Conservation (phyloP, 2,113 vertebrate genomes). For the Anas platyrhynchos region DNA sequence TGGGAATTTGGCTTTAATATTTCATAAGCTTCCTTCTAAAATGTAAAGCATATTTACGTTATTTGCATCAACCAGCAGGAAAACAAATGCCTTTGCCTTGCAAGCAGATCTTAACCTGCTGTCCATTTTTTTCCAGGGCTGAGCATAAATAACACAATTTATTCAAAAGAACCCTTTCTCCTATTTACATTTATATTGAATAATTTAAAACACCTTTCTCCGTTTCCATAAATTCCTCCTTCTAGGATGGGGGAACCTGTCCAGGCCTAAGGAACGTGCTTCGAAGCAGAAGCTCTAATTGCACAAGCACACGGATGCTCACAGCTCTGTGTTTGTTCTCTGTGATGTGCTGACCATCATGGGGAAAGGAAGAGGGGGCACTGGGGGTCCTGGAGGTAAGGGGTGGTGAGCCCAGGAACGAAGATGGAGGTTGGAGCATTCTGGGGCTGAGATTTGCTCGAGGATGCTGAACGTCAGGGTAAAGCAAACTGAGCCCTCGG, state of each 20-base stretch:
- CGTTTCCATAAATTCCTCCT: constrained; percentile 78
- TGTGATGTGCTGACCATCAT: neutral
- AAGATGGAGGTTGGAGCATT: neutral
- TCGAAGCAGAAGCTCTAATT: constrained; percentile 9
- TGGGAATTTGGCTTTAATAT: constrained; percentile 62
- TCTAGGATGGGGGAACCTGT: constrained; percentile 18
- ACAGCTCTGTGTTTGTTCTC: neutral
- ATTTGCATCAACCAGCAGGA: constrained; percentile 38
- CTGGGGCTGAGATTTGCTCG: neutral
- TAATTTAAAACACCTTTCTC: constrained; percentile 79
- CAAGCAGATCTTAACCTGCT: constrained; percentile 52
- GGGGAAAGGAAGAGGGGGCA: neutral
- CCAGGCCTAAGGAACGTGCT: neutral
- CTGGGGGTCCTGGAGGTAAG: neutral
- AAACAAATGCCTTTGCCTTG: constrained; percentile 35
- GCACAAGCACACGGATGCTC: neutral
- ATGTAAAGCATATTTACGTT: constrained; percentile 40
- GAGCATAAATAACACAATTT: constrained; percentile 74
- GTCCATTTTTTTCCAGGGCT: constrained; percentile 54
- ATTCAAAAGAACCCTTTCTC: constrained; percentile 71
- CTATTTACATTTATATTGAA: constrained; percentile 86
- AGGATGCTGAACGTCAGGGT: neutral
- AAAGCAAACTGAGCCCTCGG: neutral
- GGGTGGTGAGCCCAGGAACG: neutral
- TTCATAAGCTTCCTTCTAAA: constrained; percentile 57